Evolutionary conservation across 2,888 invertebrate genomes (phyloP).

Genomic region (Zeuzera pyrina): DNA sequence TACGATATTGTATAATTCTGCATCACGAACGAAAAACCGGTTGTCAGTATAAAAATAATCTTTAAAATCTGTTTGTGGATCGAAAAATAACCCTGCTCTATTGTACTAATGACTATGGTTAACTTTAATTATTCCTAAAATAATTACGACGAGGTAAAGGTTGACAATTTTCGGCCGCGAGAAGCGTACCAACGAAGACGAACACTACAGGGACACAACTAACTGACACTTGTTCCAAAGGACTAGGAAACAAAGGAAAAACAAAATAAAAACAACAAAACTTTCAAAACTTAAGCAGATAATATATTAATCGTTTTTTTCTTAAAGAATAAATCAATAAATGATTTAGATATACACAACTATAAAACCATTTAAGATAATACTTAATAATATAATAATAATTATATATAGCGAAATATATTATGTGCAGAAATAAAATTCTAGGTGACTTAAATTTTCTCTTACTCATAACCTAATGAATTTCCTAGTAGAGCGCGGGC

Average conservation of each 20-base stretch:
- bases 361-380: conserved; percentile 73
- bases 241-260: conserved; percentile 39
- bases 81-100: conserved; percentile 74
- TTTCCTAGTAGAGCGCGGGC: conserved; percentile 62
- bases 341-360: conserved; percentile 73
- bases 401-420: conserved; percentile 74
- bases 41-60: conserved; percentile 71
- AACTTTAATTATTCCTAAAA: conserved; percentile 70
- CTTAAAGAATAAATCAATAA: conserved; percentile 72
- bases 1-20: conserved; percentile 55
- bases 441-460: conserved; percentile 73
- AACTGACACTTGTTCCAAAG: conserved; percentile 43
- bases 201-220: conserved; percentile 35
- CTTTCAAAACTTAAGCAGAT: conserved; percentile 72
- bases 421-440: conserved; percentile 74
- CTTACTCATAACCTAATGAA: conserved; percentile 71
- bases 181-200: conserved; percentile 38
- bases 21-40: conserved; percentile 69
- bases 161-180: conserved; percentile 58
- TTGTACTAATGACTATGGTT: conserved; percentile 71
- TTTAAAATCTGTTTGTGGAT: conserved; percentile 64
- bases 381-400: conserved; percentile 73
- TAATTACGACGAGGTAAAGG: conserved; percentile 68
- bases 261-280: conserved; percentile 55
- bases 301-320: conserved; percentile 72